Base-by-base conservation (phyloP, 1,140 invertebrate species). In the Leptopilina boulardi region DNA sequence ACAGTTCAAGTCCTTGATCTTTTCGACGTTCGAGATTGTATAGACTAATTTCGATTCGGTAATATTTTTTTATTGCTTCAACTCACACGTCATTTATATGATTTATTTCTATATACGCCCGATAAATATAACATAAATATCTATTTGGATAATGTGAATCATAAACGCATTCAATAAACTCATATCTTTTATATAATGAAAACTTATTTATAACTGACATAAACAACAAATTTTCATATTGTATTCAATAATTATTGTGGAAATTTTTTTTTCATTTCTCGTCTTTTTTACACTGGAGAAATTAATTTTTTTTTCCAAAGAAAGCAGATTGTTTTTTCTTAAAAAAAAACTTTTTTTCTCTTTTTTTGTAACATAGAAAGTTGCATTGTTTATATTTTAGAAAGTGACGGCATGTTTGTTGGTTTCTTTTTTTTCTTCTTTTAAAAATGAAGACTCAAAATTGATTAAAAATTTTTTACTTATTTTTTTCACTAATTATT, bases 1-100 rank as follows among this genome's bases (percentile, higher is more conserved):
- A 66, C 23, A 34, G 23, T 66, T 66, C 59, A 66, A 66, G 59
- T 66, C 59, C 26, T 30, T 30, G 59, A 66, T 66, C 23, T 66
- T 66, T 66, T n/a, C 23, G 1, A 30, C 13, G 59, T 66, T 23
- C 21, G 26, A 30, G 59, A 66, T 66, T n/a, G 13, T 30, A n/a
- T n/a, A 66, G 23, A 26, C 59, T 30, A 66, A 66, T 66, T 66
- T 66, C 59, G 26, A 66, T 30, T 34, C 26, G 11, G 59, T n/a
- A 30, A 54, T 54, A 19, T 10, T 21, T 54, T n/a, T 59, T 21
- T 59, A n/a, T 15, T n/a, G 4, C 5, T n/a, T 30, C 8, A 3
- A 8, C n/a, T 13, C 11, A 2, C 23, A n/a, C 21, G 11, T 23
- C 5, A n/a, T 6, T 66, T 34, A 38, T n/a, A n/a, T 66, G 23